These are phyloP conservation scores for Ancistrus triradiatus DNA, from an alignment of 2,113 vertebrate genomes.

Conservation along the genomic window DNA sequence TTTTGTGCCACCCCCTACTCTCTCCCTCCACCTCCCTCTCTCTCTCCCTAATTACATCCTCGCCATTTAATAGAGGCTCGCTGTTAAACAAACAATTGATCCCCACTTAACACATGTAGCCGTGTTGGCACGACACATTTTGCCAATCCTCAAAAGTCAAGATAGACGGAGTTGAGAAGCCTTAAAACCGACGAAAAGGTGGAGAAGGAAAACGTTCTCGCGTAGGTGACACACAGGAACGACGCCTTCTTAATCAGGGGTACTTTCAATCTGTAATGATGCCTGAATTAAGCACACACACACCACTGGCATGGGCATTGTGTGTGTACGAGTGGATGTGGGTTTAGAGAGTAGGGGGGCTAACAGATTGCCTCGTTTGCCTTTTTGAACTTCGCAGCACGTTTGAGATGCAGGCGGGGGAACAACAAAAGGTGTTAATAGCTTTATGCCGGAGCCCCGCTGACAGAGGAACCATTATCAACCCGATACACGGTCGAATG, in stretches of 20 bases:
- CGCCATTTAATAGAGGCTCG: conserved; percentile 74
- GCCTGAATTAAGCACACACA: conserved; percentile 28
- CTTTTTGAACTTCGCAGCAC: conserved; percentile 83
- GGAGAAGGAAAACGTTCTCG: not conserved
- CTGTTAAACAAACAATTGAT: conserved; percentile 81
- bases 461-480: conserved; percentile 91
- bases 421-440: conserved; percentile 97
- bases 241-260: conserved; percentile 67
- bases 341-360: conserved; percentile 60
- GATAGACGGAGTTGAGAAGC: conserved; percentile 16
- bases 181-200: conserved; percentile 7
- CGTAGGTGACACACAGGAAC: conserved; percentile 50
- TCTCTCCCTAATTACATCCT: conserved; percentile 77
- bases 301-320: conserved; percentile 23
- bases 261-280: conserved; percentile 56
- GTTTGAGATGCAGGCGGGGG: conserved; percentile 74
- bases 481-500: conserved; percentile 81
- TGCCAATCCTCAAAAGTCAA: conserved; percentile 86
- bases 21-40: conserved; percentile 49
- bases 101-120: conserved; percentile 74
- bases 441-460: conserved; percentile 87
- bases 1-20: conserved; percentile 51
- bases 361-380: conserved; percentile 78
- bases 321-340: conserved; percentile 34
- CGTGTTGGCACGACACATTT: conserved; percentile 80